These are phyloP conservation scores for Fregetta grallaria DNA, from an alignment of 2,113 vertebrate genomes.

Conservation along the genomic window DNA sequence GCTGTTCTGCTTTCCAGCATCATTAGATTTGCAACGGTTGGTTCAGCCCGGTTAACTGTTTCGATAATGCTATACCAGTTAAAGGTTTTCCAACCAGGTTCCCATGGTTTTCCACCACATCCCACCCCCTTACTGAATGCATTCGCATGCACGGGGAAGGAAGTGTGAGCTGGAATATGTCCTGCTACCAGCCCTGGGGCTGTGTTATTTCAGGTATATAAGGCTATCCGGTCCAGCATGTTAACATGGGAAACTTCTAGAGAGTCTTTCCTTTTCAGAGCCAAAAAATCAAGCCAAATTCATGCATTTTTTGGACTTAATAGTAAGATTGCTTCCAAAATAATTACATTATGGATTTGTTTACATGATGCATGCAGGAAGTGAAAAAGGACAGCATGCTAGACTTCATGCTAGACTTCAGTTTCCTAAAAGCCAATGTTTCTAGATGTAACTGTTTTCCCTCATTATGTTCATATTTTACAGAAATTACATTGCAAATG, in stretches of 20 bases:
- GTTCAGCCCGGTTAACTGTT: neutral
- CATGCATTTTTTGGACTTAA: neutral
- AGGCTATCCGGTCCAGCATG: conserved; percentile 32
- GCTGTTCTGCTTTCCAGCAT: neutral
- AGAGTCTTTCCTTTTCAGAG: conserved; percentile 45
- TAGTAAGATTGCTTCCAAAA: neutral
- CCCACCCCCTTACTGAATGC: conserved; percentile 32
- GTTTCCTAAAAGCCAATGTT: neutral
- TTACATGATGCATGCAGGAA: neutral
- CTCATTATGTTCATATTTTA: neutral
- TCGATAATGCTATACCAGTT: conserved; percentile 36
- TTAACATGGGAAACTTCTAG: conserved; percentile 66
- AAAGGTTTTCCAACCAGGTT: conserved; percentile 62
- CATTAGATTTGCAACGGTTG: neutral
- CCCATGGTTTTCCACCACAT: conserved; percentile 28
- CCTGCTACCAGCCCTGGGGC: conserved; percentile 59
- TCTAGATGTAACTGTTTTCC: neutral
- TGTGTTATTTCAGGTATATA: conserved; percentile 60
- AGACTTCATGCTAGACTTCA: neutral
- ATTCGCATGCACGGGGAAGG: conserved; percentile 56
- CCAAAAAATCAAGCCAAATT: conserved; percentile 33
- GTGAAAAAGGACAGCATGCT: neutral
- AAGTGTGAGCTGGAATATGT: conserved; percentile 69
- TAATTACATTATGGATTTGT: conserved; percentile 10
- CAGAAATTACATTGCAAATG: neutral